phyloP scores from a whole-genome alignment of 2,797 vertebrate species.

The Mormyrops boulengeri region DNA sequence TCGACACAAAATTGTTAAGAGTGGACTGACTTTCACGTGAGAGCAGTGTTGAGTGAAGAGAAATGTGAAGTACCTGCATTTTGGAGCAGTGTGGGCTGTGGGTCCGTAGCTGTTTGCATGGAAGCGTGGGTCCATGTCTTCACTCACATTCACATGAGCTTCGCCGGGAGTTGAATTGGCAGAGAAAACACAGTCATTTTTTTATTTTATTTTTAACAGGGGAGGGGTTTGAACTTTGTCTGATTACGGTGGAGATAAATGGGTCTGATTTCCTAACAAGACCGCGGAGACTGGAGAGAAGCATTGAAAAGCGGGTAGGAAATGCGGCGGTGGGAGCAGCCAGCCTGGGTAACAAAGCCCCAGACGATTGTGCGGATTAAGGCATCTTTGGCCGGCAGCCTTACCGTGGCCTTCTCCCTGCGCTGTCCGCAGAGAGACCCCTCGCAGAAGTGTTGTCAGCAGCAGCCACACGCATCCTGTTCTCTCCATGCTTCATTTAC shows the following conservation, averaged over 20 bases:
- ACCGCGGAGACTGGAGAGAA: constrained; percentile 32
- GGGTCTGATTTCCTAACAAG: constrained; percentile 39
- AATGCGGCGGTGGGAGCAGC: background rate
- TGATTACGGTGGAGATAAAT: constrained; percentile 36
- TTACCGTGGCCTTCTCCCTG: background rate
- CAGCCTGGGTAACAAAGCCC: constrained; percentile 21
- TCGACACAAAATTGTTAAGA: background rate
- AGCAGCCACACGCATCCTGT: background rate
- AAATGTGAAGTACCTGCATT: background rate
- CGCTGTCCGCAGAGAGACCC: background rate
- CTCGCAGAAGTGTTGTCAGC: background rate
- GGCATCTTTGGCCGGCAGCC: constrained; percentile 15
- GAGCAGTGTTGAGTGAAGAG: background rate
- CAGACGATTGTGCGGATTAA: constrained; percentile 24
- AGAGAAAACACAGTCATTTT: background rate
- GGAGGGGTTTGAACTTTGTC: constrained; percentile 21
- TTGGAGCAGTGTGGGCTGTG: background rate
- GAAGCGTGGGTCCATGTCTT: background rate
- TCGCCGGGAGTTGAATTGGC: background rate
- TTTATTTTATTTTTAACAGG: background rate
- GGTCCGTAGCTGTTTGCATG: background rate
- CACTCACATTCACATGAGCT: background rate
- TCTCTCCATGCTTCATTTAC: constrained; percentile 7
- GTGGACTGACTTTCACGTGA: background rate
- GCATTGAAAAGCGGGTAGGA: constrained; percentile 12